These are phyloP conservation scores for Maylandia zebra DNA, from an alignment of 2,113 vertebrate genomes.

Conservation along the genomic window DNA sequence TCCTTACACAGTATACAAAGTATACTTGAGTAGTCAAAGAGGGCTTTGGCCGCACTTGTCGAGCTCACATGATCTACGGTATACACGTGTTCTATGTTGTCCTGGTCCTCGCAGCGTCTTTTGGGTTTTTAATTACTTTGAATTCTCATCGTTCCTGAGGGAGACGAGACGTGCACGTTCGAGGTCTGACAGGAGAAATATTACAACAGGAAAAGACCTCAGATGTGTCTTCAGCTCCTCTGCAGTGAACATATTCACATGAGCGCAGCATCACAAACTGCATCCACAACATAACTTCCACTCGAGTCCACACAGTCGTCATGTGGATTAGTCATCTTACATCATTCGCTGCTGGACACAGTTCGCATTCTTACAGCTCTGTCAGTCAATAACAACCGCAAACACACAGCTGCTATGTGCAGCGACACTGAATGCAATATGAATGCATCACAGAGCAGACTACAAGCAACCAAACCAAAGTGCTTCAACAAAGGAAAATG, in stretches of 20 bases:
- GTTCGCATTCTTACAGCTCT: neutral
- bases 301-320: neutral
- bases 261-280: neutral
- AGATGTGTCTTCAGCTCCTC: neutral
- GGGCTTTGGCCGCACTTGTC: neutral
- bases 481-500: neutral
- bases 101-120: constrained; percentile 13
- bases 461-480: neutral
- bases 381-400: neutral
- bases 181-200: neutral
- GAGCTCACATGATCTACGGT: neutral
- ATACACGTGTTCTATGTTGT: constrained; percentile 2
- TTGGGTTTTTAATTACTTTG: constrained; percentile 43
- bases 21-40: constrained; percentile 27
- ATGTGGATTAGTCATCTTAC: neutral
- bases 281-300: neutral
- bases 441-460: neutral
- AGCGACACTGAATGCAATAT: neutral
- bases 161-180: neutral
- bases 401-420: neutral
- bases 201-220: neutral
- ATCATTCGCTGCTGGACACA: neutral
- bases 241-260: neutral
- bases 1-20: neutral
- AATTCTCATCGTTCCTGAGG: constrained; percentile 7